Evolutionary conservation across 1,140 invertebrate species (phyloP), one percentile per base, ranked within the genome.

Genomic region (Drosophila nebulosa): DNA sequence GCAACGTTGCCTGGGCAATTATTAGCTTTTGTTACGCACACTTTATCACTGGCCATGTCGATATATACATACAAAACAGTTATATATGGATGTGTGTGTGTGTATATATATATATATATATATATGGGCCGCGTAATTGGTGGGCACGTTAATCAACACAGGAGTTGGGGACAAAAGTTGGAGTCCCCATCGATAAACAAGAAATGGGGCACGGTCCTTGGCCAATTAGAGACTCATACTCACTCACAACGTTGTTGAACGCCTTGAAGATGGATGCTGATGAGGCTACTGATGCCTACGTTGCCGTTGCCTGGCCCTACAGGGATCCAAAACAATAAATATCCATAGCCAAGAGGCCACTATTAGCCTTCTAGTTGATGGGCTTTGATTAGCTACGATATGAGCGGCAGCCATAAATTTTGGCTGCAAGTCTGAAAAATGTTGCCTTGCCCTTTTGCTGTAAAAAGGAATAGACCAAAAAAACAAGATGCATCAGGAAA

Each of bases 1-100:
- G 73, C 81, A 72, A 84, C 80, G 81, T 86, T 79, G 80, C 81
- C 64, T 61, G 69, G 83, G 83, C 81, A 86, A 88, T 86, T 86
- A 86, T 86, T 86, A 86, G 81, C 81, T 86, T 86, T 86, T 86
- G 81, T 86, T 86, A 88, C 81, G 81, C 83, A 83, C 81, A 88
- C 81, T 86, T 86, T 86, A 86, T 86, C 81, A 86, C 78, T 71
- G 83, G 60, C 61, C 83, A 78, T 57, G 81, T 86, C 81, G 81
- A 86, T 86, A 86, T 88, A 3, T 14, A 14, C 16, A 22, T 14
- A n/a, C 27, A 30, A 0, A 27, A 5, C 10, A 4, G 24, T n/a
- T n/a, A 52, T 22, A 12, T 52, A 24, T 22, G 9, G 26, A 7
- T 16, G 21, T 12, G 14, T 27, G 22, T 53, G 5, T 53, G 24